Evolutionary conservation across 2,113 vertebrate species (phyloP), one percentile per base, ranked within the genome.

Genomic region (Craseonycteris thonglongyai): DNA sequence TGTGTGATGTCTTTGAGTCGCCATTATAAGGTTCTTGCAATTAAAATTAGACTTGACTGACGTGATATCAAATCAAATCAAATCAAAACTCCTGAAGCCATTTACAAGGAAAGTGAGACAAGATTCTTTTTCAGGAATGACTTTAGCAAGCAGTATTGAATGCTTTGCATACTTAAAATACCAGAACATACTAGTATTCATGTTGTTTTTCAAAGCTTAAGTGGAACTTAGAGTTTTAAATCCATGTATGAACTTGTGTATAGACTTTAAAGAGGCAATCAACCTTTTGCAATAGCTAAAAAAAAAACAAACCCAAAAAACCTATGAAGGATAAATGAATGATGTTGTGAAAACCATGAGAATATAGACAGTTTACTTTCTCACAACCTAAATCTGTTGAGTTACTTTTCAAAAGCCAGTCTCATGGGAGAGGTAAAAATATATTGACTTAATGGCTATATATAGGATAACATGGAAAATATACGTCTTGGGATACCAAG

Each of bases 391-490:
- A 94, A 94, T 95, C 92, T 86, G 82, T 35, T 89, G 69, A 97
- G 88, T 92, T 96, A 49, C 61, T 91, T 96, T 95, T 93, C 85
- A 96, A 95, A 95, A 35, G 33, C 74, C 85, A 30, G 78, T 96
- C 96, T 96, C 97, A 74, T 91, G 97, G 92, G 96, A 96, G 84
- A 92, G 58, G 90, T 86, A 94, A 96, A 97, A 97, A 96, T 96
- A 92, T 95, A 95, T 97, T 96, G 96, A 89, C 72, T 96, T 96
- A 92, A 78, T 19, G 90, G 35, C 93, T 96, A 97, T 96, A 97
- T 97, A 97, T 97, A 96, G 94, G 72, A 56, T 91, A 95, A 71
- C 61, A 88, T 59, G 74, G 85, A 95, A 96, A 93, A 90, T 86
- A 42, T 76, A 95, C 95, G 88, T 96, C 80, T 96, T 88, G 58